phyloP scores from a whole-genome alignment of 2,113 vertebrate genomes.

The Hemichromis elongatus region DNA sequence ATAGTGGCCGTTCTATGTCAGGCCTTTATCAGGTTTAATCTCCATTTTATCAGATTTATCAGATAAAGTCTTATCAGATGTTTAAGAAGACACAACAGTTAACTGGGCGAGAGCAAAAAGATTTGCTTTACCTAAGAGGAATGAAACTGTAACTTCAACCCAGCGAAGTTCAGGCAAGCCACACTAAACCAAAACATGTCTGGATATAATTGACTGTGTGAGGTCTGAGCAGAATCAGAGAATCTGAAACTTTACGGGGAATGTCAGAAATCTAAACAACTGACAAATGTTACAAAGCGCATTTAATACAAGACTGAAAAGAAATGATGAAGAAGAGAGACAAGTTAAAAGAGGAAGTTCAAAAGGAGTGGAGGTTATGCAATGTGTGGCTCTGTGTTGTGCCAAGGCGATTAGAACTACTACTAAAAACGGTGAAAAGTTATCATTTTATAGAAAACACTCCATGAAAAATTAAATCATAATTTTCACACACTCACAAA shows the following conservation, averaged over 20 bases:
- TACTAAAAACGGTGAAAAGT: neutral
- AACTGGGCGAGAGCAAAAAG: neutral
- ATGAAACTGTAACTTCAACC: neutral
- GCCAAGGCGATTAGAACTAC: neutral
- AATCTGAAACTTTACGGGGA: neutral
- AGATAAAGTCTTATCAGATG: neutral
- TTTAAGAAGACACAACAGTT: neutral
- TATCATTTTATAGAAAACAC: neutral
- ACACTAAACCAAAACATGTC: neutral
- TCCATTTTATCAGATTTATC: neutral
- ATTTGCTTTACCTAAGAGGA: neutral
- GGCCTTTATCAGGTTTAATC: neutral
- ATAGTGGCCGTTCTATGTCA: neutral
- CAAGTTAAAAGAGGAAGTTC: conserved; percentile 59
- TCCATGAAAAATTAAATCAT: neutral
- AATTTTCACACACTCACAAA: neutral
- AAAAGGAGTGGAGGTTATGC: conserved; percentile 18
- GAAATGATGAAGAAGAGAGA: neutral
- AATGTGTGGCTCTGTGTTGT: conserved; percentile 19
- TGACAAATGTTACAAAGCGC: neutral
- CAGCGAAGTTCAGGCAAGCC: neutral
- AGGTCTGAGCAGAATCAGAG: neutral
- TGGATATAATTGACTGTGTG: neutral
- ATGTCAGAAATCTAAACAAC: neutral
- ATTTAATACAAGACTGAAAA: neutral